phyloP scores from a whole-genome alignment of 1,140 invertebrate genomes.

The Mercenaria mercenaria region DNA sequence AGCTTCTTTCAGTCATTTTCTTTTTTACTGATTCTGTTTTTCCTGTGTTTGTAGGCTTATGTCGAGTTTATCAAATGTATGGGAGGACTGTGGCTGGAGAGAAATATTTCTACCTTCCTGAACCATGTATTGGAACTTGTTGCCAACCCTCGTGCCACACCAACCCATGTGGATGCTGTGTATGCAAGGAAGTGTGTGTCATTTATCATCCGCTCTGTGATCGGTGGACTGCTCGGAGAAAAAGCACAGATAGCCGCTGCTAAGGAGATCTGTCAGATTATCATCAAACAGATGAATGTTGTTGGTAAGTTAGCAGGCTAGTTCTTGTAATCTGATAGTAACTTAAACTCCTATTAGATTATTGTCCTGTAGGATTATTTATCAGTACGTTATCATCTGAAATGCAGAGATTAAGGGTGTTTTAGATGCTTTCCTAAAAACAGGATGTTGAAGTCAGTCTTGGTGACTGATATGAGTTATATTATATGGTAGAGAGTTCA shows the following conservation, averaged over 20 bases:
- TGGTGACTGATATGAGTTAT: too few species aligned
- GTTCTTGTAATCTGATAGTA: not conserved
- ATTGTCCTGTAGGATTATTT: not conserved
- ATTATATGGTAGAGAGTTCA: too few species aligned
- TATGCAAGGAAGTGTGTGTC: slow-evolving; percentile 99
- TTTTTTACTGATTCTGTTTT: too few species aligned
- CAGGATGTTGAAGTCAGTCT: too few species aligned
- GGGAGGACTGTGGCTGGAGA: slow-evolving; percentile 97
- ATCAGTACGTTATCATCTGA: not conserved
- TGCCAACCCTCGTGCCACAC: slow-evolving; percentile 95
- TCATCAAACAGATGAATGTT: slow-evolving; percentile 96
- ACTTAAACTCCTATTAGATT: not conserved
- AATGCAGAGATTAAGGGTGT: too few species aligned
- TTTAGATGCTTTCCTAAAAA: too few species aligned
- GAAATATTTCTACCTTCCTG: slow-evolving; percentile 94
- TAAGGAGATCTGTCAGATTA: slow-evolving; percentile 96
- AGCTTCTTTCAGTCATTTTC: too few species aligned
- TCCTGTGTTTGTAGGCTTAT: slow-evolving; percentile 91
- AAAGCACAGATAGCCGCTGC: slow-evolving; percentile 97
- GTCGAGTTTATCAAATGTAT: slow-evolving; percentile 97
- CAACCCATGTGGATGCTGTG: slow-evolving; percentile 98
- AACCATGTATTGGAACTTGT: slow-evolving; percentile 97
- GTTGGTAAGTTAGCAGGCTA: slow-evolving; percentile 75
- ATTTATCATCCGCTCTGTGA: slow-evolving; percentile 96
- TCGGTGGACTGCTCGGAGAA: slow-evolving; percentile 97